phyloP scores from a whole-genome alignment of 2,888 invertebrate genomes.

The Cheilosia impressa region DNA sequence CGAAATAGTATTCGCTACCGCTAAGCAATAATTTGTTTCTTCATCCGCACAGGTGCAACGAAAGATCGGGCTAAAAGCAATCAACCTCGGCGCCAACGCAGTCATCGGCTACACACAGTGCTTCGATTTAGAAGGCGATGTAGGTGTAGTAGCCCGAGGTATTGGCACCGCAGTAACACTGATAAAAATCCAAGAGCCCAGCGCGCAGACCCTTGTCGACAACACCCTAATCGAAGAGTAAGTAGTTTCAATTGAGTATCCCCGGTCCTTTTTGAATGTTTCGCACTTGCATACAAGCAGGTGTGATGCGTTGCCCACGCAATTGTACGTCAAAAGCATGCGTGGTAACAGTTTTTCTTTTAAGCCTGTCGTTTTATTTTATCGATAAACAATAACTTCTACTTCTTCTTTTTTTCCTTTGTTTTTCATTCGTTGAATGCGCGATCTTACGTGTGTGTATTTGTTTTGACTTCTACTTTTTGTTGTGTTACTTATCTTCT shows the following conservation, averaged over 20 bases:
- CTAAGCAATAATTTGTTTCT: too few species aligned
- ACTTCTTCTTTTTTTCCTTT: conserved; percentile 62
- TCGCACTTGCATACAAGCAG: conserved; percentile 27
- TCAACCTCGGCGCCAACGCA: conserved; percentile 96
- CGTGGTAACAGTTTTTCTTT: conserved; percentile 9
- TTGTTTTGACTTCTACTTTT: conserved; percentile 47
- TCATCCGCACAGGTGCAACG: conserved; percentile 87
- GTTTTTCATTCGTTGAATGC: conserved; percentile 37
- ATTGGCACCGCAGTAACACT: conserved; percentile 95
- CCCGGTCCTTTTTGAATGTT: conserved; percentile 1
- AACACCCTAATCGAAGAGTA: conserved; percentile 86
- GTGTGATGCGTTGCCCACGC: conserved; percentile 14
- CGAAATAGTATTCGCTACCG: too few species aligned
- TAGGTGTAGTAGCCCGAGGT: conserved; percentile 97
- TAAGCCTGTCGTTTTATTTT: conserved; percentile 8
- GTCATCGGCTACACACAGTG: conserved; percentile 97
- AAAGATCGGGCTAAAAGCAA: conserved; percentile 95
- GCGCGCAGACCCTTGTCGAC: conserved; percentile 82
- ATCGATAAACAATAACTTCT: conserved; percentile 39
- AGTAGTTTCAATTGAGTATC: conserved; percentile 81
- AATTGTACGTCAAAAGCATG: conserved; percentile 22
- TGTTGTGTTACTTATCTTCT: conserved; percentile 28
- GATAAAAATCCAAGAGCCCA: conserved; percentile 85
- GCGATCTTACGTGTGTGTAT: conserved; percentile 60
- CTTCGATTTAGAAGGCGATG: conserved; percentile 98